Percentiles rank a stretch among this genome's conserved stretches.
Conservation (phyloP, 2,888 invertebrate species). For the Nomada goodeniana region DNA sequence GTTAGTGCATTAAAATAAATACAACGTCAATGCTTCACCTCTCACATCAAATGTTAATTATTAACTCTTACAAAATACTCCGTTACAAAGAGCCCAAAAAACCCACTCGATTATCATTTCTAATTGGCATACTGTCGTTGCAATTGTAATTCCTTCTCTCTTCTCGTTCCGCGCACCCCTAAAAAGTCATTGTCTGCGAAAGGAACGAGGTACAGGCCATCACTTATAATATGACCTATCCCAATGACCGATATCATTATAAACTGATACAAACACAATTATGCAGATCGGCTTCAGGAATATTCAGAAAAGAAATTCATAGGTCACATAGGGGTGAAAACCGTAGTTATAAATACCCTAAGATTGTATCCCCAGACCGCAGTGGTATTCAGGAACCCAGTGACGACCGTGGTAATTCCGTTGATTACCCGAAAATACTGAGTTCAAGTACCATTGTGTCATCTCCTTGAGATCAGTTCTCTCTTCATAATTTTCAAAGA, state of each 20-base stretch:
- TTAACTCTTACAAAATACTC: too few species aligned
- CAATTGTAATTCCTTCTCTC: too few species aligned
- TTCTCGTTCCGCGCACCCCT: background rate
- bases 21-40: background rate
- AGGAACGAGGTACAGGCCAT: too few species aligned
- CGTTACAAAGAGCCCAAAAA: too few species aligned
- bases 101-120: too few species aligned
- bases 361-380: background rate
- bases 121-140: too few species aligned
- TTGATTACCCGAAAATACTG: background rate
- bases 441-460: too few species aligned
- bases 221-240: background rate
- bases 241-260: background rate
- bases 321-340: constrained; percentile 4
- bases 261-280: background rate
- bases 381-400: constrained; percentile 8
- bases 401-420: background rate
- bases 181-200: background rate
- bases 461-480: too few species aligned
- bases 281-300: constrained; percentile 35
- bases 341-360: constrained; percentile 61
- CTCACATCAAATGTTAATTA: too few species aligned
- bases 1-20: constrained; percentile 22
- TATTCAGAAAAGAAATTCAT: constrained; percentile 16
- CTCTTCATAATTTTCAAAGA: too few species aligned